A percentile compares a stretch with the other conserved stretches of the same genome.
Conservation (phyloP, 2,113 vertebrate species). For the Heterochromis multidens region DNA sequence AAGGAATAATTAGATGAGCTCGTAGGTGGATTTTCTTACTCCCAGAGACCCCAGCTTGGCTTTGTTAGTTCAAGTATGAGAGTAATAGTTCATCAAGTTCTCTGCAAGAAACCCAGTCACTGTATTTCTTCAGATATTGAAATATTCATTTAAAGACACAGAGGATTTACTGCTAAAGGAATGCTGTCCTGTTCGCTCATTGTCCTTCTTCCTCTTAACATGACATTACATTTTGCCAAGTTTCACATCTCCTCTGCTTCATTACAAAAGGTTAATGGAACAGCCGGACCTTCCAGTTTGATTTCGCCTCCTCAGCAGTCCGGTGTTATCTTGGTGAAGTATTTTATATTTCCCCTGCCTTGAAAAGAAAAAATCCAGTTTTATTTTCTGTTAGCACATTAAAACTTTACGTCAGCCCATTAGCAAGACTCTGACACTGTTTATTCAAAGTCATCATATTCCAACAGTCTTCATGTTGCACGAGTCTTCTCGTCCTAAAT, state of each 20-base stretch:
- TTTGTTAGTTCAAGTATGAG: background rate
- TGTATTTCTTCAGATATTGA: background rate
- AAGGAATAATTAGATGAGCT: background rate
- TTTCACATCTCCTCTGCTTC: constrained; percentile 30
- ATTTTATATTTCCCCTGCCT: constrained; percentile 30
- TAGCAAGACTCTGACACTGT: constrained; percentile 13
- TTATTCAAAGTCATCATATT: constrained; percentile 46
- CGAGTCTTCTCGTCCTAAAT: constrained; percentile 21
- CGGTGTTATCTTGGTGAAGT: constrained; percentile 9
- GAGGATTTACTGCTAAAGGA: background rate
- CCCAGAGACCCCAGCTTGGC: background rate
- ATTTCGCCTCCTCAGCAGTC: constrained; percentile 38
- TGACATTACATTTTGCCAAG: constrained; percentile 24
- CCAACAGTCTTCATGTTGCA: constrained; percentile 17
- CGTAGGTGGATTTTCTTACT: background rate
- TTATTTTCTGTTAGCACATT: background rate
- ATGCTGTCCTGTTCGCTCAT: background rate
- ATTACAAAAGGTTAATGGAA: constrained; percentile 64
- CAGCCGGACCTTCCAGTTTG: constrained; percentile 33
- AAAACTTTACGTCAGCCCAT: constrained; percentile 5
- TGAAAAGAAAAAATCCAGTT: background rate
- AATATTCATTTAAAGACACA: background rate
- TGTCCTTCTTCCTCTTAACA: background rate
- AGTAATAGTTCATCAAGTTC: background rate
- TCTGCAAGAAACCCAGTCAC: background rate